phyloP scores from a whole-genome alignment of 2,797 vertebrate genomes.

The Petrocephalus sullivani region DNA sequence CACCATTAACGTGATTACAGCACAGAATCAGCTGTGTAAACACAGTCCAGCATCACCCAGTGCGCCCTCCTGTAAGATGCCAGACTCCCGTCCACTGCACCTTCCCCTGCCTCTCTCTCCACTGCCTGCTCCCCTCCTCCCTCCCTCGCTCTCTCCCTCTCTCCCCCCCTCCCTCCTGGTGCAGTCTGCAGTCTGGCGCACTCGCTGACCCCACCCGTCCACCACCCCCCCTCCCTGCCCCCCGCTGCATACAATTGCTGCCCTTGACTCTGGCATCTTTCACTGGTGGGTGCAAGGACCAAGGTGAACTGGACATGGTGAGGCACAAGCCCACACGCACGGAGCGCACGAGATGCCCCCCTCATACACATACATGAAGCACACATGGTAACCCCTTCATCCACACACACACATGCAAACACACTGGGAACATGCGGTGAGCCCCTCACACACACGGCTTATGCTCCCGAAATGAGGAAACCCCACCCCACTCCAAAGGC shows the following conservation, averaged over 20 bases:
- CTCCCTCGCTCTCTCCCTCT: constrained; percentile 28
- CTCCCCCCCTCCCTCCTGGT: constrained; percentile 16
- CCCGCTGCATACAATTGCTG: background rate
- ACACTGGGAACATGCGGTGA: background rate
- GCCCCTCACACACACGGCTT: background rate
- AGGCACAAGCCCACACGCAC: background rate
- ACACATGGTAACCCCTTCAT: background rate
- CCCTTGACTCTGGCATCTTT: constrained; percentile 23
- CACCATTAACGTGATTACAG: background rate
- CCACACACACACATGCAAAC: background rate
- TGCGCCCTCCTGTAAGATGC: background rate
- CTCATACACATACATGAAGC: background rate
- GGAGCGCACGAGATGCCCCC: background rate
- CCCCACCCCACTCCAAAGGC: background rate
- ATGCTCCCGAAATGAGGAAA: background rate
- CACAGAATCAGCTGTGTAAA: background rate
- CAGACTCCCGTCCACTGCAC: constrained; percentile 23
- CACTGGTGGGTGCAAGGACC: constrained; percentile 12
- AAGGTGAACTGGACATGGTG: constrained; percentile 17
- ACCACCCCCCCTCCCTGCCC: background rate
- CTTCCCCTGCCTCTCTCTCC: constrained; percentile 36
- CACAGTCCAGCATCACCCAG: background rate
- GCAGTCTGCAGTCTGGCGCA: constrained; percentile 27
- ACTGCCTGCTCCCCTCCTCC: no score
- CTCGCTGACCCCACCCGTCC: constrained; percentile 18